Percentiles rank a stretch among this genome's conserved stretches.
These are phyloP conservation scores for Proisotoma minuta DNA, from an alignment of 2,888 invertebrate species.

Conservation along the genomic window DNA sequence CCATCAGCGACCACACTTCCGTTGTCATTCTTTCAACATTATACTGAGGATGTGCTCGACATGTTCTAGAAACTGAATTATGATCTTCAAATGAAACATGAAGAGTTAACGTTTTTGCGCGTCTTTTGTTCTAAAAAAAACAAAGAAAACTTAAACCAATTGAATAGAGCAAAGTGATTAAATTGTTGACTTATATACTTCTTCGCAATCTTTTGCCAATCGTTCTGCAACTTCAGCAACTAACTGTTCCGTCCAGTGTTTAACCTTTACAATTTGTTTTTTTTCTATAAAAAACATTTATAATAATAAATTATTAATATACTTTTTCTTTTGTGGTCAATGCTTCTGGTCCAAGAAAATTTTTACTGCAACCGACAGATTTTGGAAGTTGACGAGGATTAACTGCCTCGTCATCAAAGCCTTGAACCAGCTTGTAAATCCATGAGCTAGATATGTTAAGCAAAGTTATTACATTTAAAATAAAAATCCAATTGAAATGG, in stretches of 20 bases:
- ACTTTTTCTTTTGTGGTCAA: slow-evolving; percentile 64
- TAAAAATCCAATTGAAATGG: not conserved
- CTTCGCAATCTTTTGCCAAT: slow-evolving; percentile 65
- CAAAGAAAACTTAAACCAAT: slow-evolving; percentile 7
- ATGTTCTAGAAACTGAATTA: slow-evolving; percentile 51
- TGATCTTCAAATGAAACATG: slow-evolving; percentile 61
- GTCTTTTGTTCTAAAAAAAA: slow-evolving; percentile 67
- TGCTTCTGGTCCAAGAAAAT: slow-evolving; percentile 76
- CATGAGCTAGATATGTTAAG: slow-evolving; percentile 60
- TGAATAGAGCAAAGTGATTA: slow-evolving; percentile 5
- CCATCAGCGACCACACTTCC: slow-evolving; percentile 64
- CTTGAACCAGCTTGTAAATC: slow-evolving; percentile 79
- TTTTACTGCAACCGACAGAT: slow-evolving; percentile 93
- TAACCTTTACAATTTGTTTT: slow-evolving; percentile 38
- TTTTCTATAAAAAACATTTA: not conserved
- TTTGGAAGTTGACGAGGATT: slow-evolving; percentile 77
- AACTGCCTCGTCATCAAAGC: slow-evolving; percentile 83
- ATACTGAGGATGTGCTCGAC: slow-evolving; percentile 58
- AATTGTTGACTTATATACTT: slow-evolving; percentile 45
- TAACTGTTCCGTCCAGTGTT: slow-evolving; percentile 76
- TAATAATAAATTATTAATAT: not conserved
- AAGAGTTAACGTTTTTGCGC: slow-evolving; percentile 72
- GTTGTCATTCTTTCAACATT: slow-evolving; percentile 63
- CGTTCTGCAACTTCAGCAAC: slow-evolving; percentile 78
- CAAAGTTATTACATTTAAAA: not conserved